Base-by-base conservation (phyloP, 2,113 vertebrate species). In the Daboia siamensis region DNA sequence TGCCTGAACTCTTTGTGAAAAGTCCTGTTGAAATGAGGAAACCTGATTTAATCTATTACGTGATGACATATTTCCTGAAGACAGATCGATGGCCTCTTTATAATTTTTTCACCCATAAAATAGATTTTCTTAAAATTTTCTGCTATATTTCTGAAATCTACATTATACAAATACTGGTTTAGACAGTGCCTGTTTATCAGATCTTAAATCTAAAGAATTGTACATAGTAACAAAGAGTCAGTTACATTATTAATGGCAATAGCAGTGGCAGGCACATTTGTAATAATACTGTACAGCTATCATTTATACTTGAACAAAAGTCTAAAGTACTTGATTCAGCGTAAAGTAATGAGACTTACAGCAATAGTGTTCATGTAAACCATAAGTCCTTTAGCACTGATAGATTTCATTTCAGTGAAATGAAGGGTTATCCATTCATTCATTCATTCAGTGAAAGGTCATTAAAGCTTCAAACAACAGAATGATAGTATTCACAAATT, bases 291-390 rank as follows among this genome's bases (percentile, higher is more conserved):
- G 55, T 56, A 86, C 93, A 94, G 92, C 54, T 86, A 91, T 92
- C 39, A 92, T 0, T 0, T 88, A 93, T 90, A 88, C 61, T 92
- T 88, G 20, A 95, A 94, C 90, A 90, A 33, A 91, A 90, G 17
- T 3, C 85, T 91, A 86, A 89, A 95, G 93, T 39, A 1, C 85
- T 95, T 88, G 80, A 91, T 55, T 93, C 90, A 94, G 89, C 91
- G 89, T 92, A 93, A 90, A 90, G 29, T 93, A 95, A 93, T 0
- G 0, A 90, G 93, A 93, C 69, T 94, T 94, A 93, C 94, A 87
- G 57, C 92, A 94, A 93, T 94, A 95, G 86, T 94, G 23, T 64
- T 93, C 92, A 95, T 95, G 94, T 64, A 94, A 94, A 21, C 64
- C 48, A 92, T 89, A 90, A 86, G 94, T 95, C 94, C 90, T 91